Conservation (phyloP, 2,113 vertebrate species). For the Muntiacus muntjak region DNA sequence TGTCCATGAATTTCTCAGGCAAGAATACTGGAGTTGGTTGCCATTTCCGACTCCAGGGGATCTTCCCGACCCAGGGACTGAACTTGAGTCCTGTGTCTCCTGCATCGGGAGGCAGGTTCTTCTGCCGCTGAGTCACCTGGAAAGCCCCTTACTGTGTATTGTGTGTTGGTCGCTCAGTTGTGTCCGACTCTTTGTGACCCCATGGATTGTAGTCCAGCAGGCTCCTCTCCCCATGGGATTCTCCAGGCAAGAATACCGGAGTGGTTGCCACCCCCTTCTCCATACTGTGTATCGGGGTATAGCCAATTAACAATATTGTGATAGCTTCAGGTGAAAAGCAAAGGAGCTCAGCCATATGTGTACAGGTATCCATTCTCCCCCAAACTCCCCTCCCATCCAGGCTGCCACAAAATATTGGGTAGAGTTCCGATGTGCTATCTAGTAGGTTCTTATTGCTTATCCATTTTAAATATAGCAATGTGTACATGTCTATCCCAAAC, state of each 20-base stretch:
- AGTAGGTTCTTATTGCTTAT: neutral
- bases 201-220: neutral
- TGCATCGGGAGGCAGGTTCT: neutral
- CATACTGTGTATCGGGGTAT: neutral
- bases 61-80: neutral
- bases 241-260: neutral
- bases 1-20: neutral
- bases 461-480: neutral
- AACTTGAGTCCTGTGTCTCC: neutral
- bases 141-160: neutral
- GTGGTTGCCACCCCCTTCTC: neutral
- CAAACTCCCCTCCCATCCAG: neutral
- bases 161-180: fast-evolving
- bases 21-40: neutral
- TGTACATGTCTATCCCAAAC: neutral
- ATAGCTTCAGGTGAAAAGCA: neutral
- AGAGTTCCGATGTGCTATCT: neutral
- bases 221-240: neutral
- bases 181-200: fast-evolving
- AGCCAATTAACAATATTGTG: neutral
- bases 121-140: neutral
- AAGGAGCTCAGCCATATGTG: neutral
- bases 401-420: neutral
- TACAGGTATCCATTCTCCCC: neutral
- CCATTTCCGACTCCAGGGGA: neutral